A percentile compares a stretch with the other conserved stretches of the same genome.
phyloP scores from a whole-genome alignment of 35 echinoderm and acorn worm species.

The Nesometra sesokonis region DNA sequence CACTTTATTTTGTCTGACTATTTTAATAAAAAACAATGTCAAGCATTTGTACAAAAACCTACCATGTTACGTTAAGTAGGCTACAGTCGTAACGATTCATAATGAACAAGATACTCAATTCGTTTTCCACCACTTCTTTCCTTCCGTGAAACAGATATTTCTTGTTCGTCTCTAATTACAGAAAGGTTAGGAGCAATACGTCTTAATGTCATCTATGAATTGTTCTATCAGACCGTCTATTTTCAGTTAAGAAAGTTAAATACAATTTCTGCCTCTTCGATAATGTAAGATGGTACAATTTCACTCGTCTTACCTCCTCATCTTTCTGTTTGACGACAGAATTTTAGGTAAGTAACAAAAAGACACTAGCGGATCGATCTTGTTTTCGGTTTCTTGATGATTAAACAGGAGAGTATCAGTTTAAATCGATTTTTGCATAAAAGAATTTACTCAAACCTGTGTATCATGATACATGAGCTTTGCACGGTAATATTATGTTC shows the following conservation, averaged over 20 bases:
- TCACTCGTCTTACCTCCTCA: not conserved
- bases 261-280: not conserved
- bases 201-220: not conserved
- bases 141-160: not conserved
- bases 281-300: not conserved
- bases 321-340: not conserved
- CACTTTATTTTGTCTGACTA: too few species aligned
- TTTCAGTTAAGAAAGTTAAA: not conserved
- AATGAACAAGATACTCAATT: too few species aligned
- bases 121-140: not conserved
- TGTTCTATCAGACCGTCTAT: not conserved
- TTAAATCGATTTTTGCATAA: not conserved
- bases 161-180: not conserved
- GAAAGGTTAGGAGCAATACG: not conserved
- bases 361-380: not conserved
- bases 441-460: not conserved
- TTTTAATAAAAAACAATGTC: too few species aligned
- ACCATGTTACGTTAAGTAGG: too few species aligned
- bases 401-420: not conserved
- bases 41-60: too few species aligned
- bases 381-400: not conserved
- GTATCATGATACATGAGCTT: not conserved
- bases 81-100: too few species aligned
- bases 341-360: not conserved
- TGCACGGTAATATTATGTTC: too few species aligned